A percentile compares a stretch with the other conserved stretches of the same genome.
Conservation (phyloP, 2,113 vertebrate genomes). For the Pachypanchax playfairii region DNA sequence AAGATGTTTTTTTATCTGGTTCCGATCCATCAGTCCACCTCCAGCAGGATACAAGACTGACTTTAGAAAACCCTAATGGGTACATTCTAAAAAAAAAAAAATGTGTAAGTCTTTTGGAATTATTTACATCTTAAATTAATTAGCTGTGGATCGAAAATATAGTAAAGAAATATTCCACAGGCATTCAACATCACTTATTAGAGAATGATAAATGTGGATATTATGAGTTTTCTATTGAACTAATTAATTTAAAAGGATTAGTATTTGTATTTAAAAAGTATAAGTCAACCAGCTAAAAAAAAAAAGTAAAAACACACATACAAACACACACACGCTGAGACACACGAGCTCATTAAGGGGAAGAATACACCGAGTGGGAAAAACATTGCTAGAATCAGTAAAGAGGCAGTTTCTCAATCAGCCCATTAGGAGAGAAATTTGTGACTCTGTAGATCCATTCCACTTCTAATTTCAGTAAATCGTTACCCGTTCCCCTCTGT, state of each 20-base stretch:
- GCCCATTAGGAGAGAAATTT: conserved; percentile 49
- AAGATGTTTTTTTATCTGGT: too few relatives aligned
- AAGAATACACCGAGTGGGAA: conserved; percentile 31
- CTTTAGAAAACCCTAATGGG: too few relatives aligned
- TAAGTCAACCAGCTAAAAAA: background rate
- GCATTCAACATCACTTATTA: background rate
- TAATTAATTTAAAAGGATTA: too few relatives aligned
- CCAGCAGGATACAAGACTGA: too few relatives aligned
- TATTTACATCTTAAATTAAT: too few relatives aligned
- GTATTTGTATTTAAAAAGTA: background rate
- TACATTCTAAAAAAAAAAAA: too few relatives aligned
- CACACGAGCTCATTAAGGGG: background rate
- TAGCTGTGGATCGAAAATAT: background rate
- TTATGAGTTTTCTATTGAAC: too few relatives aligned
- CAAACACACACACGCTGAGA: background rate
- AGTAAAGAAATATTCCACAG: background rate
- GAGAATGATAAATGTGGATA: too few relatives aligned
- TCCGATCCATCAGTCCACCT: too few relatives aligned
- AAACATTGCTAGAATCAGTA: conserved; percentile 28
- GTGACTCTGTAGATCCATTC: conserved; percentile 56
- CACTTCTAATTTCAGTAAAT: conserved; percentile 61
- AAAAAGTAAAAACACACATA: conserved; percentile 7
- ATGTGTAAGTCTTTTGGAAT: too few relatives aligned
- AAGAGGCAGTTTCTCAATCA: conserved; percentile 48
- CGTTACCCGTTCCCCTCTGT: conserved; percentile 50